These are phyloP conservation scores for Noctua janthe DNA, from an alignment of 2,888 invertebrate genomes.

Conservation along the genomic window DNA sequence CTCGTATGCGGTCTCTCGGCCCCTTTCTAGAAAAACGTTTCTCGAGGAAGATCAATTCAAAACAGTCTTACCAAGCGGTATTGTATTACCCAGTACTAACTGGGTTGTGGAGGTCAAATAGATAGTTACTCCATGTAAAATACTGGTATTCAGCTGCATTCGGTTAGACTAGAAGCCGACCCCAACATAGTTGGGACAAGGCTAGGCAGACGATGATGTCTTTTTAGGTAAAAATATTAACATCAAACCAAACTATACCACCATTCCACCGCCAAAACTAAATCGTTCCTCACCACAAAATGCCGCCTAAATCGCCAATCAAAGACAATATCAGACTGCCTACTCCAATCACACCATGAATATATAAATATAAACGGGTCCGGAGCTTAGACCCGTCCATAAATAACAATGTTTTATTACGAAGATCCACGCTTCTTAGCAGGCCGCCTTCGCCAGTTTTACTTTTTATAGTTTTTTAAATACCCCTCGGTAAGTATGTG, in stretches of 20 bases:
- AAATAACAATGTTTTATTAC: conserved; percentile 86
- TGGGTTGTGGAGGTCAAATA: not conserved
- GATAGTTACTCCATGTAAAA: not conserved
- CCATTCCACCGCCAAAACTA: not conserved
- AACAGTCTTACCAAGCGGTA: not conserved
- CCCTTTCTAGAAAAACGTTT: not conserved
- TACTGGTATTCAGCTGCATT: not conserved
- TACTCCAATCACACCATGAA: conserved; percentile 55
- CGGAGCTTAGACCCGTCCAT: conserved; percentile 72
- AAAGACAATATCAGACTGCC: conserved; percentile 50
- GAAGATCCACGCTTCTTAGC: conserved; percentile 77
- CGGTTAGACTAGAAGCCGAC: not conserved
- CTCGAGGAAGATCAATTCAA: not conserved
- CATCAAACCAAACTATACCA: not conserved
- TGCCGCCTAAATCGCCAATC: conserved; percentile 45
- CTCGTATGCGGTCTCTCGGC: too few species aligned
- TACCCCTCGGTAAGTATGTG: conserved; percentile 77
- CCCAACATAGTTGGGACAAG: not conserved
- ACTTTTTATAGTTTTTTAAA: conserved; percentile 87
- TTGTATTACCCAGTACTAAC: not conserved
- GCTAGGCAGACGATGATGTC: not conserved
- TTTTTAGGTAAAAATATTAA: not conserved
- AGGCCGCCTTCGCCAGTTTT: conserved; percentile 77
- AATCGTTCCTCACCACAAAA: conserved; percentile 2
- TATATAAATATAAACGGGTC: conserved; percentile 50